Evolutionary conservation across 2,888 invertebrate species (phyloP).

Genomic region (Drosophila pegasa): DNA sequence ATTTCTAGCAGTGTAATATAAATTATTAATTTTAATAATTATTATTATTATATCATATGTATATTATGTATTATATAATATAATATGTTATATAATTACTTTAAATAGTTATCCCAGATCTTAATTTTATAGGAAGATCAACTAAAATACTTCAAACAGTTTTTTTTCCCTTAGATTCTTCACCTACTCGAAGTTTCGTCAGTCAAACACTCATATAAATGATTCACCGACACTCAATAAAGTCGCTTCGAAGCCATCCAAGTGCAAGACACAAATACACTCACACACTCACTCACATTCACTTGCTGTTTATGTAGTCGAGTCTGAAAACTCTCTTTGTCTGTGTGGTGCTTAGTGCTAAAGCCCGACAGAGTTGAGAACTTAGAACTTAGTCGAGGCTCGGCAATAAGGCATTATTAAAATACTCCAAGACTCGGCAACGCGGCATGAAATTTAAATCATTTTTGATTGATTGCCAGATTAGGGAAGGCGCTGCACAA

Average conservation of each 20-base stretch:
- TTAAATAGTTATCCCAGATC: no score
- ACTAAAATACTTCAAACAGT: not conserved
- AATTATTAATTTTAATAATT: no score
- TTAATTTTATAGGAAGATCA: not conserved
- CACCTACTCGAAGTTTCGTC: not conserved
- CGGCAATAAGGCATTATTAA: conserved; percentile 17
- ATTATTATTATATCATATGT: no score
- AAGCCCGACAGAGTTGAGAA: conserved; percentile 8
- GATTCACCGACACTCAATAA: not conserved
- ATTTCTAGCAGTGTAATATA: no score
- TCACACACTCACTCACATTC: not conserved
- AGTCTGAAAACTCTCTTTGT: not conserved
- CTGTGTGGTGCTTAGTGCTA: conserved; percentile 4
- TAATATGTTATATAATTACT: no score
- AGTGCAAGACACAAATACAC: not conserved
- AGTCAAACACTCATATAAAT: not conserved
- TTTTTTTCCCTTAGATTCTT: not conserved
- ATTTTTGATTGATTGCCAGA: conserved; percentile 83
- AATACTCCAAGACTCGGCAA: conserved; percentile 34
- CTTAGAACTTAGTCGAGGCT: not conserved
- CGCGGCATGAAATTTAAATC: conserved; percentile 80
- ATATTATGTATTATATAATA: no score
- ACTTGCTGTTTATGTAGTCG: not conserved
- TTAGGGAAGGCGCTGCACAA: conserved; percentile 48
- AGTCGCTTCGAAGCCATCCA: not conserved